A percentile compares a stretch with the other conserved stretches of the same genome.
phyloP scores from a whole-genome alignment of 2,113 vertebrate species.

The Pygoscelis adeliae region DNA sequence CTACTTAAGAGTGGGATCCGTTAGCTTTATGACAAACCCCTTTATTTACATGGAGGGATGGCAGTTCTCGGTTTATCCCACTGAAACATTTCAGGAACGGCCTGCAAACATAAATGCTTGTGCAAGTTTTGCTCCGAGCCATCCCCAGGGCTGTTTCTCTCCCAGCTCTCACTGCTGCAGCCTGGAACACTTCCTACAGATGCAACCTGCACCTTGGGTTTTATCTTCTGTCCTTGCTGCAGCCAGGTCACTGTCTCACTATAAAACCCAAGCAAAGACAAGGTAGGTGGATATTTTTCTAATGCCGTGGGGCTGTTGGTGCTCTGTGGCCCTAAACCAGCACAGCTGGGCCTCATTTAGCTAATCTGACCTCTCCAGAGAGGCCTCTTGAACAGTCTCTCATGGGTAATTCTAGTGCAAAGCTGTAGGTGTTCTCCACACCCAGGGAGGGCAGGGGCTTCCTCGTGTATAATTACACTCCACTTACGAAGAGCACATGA shows the following conservation, averaged over 20 bases:
- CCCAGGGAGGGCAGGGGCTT: not conserved
- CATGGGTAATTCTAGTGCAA: not conserved
- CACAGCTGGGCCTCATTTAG: not conserved
- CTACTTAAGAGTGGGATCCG: constrained; percentile 13
- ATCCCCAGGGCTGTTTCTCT: not conserved
- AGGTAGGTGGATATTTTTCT: not conserved
- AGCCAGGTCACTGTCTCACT: not conserved
- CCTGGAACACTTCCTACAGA: not conserved
- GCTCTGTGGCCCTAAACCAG: not conserved
- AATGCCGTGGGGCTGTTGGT: not conserved
- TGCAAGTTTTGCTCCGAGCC: not conserved
- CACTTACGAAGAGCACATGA: not conserved
- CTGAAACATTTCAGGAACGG: not conserved
- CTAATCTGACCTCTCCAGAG: not conserved
- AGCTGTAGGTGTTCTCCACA: not conserved
- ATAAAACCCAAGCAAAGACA: not conserved
- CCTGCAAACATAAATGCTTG: not conserved
- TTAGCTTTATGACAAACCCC: constrained; percentile 45
- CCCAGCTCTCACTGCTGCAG: not conserved
- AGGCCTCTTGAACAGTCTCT: not conserved
- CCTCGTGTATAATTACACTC: accelerated
- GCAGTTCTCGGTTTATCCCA: not conserved
- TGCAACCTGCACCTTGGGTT: not conserved
- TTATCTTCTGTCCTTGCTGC: not conserved
- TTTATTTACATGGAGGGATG: constrained; percentile 52